These are phyloP conservation scores for Beroe ovata DNA, from an alignment of 37 sponge, comb jelly and placozoan species.

Conservation along the genomic window DNA sequence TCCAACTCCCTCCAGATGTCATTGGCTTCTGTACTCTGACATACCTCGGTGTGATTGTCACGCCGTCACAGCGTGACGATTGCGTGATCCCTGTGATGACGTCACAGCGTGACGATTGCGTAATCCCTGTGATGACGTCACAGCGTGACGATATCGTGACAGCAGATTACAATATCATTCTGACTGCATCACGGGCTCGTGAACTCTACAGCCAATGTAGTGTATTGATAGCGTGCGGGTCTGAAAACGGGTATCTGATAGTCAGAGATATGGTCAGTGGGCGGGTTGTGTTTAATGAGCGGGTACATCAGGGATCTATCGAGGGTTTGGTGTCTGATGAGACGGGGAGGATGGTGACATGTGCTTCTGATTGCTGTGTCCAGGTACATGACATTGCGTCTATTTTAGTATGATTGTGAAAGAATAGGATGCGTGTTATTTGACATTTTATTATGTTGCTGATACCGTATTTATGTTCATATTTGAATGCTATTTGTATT, in stretches of 20 bases:
- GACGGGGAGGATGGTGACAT: conserved; percentile 15
- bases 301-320: conserved; percentile 43
- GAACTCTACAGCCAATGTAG: not conserved
- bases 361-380: conserved; percentile 18
- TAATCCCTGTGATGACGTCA: not conserved
- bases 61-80: not conserved
- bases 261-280: conserved; percentile 31
- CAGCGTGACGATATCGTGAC: not conserved
- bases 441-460: not conserved
- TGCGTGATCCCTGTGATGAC: not conserved
- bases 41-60: conserved; percentile 13
- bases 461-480: too few species aligned
- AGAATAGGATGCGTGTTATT: not conserved
- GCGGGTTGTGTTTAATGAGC: not conserved
- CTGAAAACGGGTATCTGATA: conserved; percentile 42
- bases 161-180: not conserved
- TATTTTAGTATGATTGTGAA: not conserved
- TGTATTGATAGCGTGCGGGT: not conserved
- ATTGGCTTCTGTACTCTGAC: conserved; percentile 34
- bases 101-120: not conserved
- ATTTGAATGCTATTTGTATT: too few species aligned
- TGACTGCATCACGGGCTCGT: not conserved
- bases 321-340: not conserved
- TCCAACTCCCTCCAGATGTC: not conserved
- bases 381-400: not conserved